Evolutionary conservation across 2,113 vertebrate genomes (phyloP).

Genomic region (Oncorhynchus gorbuscha): DNA sequence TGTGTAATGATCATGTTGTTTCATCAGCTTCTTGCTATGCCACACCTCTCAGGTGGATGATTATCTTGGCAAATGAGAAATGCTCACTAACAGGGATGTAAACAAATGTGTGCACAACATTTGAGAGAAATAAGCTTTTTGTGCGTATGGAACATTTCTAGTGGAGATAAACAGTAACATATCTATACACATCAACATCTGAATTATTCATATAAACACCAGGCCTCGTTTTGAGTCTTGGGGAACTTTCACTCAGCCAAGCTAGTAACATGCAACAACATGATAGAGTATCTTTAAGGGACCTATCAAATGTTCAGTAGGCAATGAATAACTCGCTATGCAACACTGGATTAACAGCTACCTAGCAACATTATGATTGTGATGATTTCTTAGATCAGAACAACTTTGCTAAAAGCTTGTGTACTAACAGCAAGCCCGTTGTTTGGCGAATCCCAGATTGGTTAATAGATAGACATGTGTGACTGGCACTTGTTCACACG

Average conservation of each 20-base stretch:
- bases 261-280: neutral
- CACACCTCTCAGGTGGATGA: no score
- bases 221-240: neutral
- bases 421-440: neutral
- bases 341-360: neutral
- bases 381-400: neutral
- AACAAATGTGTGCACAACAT: no score
- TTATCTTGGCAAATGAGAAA: no score
- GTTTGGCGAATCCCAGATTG: neutral
- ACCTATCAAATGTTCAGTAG: neutral
- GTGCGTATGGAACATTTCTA: no score
- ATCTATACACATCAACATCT: neutral
- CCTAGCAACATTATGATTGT: neutral
- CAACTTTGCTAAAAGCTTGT: neutral
- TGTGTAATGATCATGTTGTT: no score
- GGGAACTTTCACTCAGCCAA: neutral
- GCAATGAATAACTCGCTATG: neutral
- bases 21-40: no score
- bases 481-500: slow-evolving; percentile 10
- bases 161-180: neutral
- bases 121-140: no score
- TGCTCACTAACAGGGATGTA: no score
- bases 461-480: neutral
- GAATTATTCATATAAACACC: neutral
- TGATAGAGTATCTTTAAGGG: neutral